Conservation (phyloP, 2,797 vertebrate species). For the Diglossa cyanea region DNA sequence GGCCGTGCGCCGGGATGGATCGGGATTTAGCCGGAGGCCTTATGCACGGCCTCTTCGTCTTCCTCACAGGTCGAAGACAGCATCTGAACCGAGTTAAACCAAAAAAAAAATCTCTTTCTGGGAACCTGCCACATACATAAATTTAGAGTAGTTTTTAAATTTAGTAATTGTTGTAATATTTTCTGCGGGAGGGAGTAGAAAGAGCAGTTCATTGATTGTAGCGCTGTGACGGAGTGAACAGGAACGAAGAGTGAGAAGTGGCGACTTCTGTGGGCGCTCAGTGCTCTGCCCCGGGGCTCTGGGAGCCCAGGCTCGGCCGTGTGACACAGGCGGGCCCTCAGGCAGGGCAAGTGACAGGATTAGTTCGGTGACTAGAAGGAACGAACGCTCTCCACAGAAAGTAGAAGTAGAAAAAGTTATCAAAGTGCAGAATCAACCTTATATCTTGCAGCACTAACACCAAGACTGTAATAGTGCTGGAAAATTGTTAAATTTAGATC, state of each 20-base stretch:
- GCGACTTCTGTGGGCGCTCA: not conserved
- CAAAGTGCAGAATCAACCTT: not conserved
- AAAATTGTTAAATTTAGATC: not conserved
- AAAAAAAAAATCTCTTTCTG: not conserved
- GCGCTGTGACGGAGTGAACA: fast-evolving
- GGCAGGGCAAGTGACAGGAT: not conserved
- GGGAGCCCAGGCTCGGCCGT: not conserved
- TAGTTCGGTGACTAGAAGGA: not conserved
- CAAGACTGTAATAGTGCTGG: not conserved
- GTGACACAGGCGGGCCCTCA: not conserved
- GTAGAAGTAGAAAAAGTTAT: not conserved
- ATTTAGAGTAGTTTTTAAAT: too few species aligned
- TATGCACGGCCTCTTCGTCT: not conserved
- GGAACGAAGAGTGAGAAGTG: not conserved
- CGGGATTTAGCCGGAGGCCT: not conserved
- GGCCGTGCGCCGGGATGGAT: not conserved
- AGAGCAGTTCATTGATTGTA: not conserved
- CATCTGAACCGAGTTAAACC: fast-evolving
- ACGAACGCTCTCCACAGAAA: not conserved
- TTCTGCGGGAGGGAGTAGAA: not conserved
- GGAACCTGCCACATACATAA: not conserved
- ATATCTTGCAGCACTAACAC: not conserved
- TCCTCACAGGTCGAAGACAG: not conserved
- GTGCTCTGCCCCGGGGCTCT: not conserved
- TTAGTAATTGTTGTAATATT: fast-evolving